Conservation (phyloP, 2,113 vertebrate genomes). For the Chamaetylas fuelleborni region DNA sequence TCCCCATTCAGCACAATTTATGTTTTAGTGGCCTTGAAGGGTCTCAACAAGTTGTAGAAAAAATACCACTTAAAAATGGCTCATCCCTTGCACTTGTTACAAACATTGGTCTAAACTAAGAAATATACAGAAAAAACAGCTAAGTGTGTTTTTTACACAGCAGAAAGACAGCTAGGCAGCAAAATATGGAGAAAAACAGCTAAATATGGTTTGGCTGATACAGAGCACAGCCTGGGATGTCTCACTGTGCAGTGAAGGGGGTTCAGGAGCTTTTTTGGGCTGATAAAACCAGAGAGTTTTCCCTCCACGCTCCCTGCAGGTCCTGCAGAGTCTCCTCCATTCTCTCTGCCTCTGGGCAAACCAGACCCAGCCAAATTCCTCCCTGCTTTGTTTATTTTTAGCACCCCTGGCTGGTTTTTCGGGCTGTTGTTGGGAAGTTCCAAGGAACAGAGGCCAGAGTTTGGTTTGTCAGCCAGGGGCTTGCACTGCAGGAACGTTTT, state of each 20-base stretch:
- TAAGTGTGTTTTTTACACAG: too few species aligned
- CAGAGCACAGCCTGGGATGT: neutral
- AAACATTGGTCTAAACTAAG: too few species aligned
- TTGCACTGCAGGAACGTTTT: neutral
- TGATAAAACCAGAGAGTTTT: fast-evolving
- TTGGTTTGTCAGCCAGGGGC: neutral
- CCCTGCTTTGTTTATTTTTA: constrained; percentile 51
- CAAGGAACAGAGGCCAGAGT: neutral
- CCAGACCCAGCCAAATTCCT: neutral
- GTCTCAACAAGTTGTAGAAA: too few species aligned
- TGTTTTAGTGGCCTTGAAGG: too few species aligned
- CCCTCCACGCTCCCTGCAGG: neutral
- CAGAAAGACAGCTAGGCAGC: too few species aligned
- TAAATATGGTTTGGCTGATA: too few species aligned
- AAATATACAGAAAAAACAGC: too few species aligned
- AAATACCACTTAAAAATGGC: too few species aligned
- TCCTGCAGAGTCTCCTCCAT: neutral
- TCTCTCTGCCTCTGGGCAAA: neutral
- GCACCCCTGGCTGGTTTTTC: neutral
- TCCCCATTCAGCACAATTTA: too few species aligned
- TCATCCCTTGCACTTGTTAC: too few species aligned
- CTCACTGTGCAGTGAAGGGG: neutral
- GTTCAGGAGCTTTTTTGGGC: neutral
- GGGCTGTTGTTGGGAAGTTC: neutral
- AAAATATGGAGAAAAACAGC: too few species aligned